Evolutionary conservation across 2,888 invertebrate species (phyloP).

Genomic region (Ophion ventricosus): DNA sequence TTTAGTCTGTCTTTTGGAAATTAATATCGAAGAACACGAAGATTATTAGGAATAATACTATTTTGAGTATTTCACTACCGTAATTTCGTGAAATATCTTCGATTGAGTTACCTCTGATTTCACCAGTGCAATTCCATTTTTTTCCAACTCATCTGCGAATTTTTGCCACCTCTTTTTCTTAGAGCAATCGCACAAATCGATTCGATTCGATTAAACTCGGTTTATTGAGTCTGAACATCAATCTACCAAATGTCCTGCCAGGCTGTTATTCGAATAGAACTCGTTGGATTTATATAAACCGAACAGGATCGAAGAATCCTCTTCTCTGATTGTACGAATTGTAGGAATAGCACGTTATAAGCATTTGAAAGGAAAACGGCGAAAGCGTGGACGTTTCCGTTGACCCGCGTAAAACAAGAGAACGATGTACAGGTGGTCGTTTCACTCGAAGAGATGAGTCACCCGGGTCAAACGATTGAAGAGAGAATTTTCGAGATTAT

Average conservation of each 20-base stretch:
- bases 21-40: no score
- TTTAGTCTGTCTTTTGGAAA: no score
- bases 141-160: not conserved
- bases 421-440: slow-evolving; percentile 24
- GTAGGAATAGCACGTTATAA: slow-evolving; percentile 2
- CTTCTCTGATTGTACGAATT: not conserved
- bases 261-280: not conserved
- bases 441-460: slow-evolving; percentile 27
- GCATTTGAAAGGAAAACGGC: slow-evolving; percentile 51
- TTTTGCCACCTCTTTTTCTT: not conserved
- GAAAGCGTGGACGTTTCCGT: slow-evolving; percentile 36
- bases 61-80: no score
- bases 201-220: not conserved
- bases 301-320: not conserved
- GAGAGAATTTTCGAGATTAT: slow-evolving; percentile 28
- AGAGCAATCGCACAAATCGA: not conserved
- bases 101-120: not conserved
- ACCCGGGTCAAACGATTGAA: slow-evolving; percentile 48
- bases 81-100: not conserved
- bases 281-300: not conserved
- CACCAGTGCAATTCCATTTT: not conserved
- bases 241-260: not conserved
- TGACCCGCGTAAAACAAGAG: slow-evolving; percentile 18
- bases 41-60: no score
- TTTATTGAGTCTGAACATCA: not conserved